These are phyloP conservation scores for Euleptes europaea DNA, from an alignment of 2,113 vertebrate genomes.

Conservation along the genomic window DNA sequence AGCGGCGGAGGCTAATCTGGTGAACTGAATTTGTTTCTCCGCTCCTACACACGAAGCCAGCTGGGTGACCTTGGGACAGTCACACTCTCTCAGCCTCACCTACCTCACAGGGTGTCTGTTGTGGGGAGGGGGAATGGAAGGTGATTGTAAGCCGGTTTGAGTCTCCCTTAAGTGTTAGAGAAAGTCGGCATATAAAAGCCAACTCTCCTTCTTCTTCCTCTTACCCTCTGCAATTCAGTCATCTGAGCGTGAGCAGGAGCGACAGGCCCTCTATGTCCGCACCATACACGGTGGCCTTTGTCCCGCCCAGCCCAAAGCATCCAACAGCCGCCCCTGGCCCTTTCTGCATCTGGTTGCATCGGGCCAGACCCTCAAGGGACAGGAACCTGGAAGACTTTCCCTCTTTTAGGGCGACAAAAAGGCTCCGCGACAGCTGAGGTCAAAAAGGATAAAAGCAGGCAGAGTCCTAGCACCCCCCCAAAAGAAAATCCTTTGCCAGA, in stretches of 20 bases:
- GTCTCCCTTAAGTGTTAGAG: too few relatives aligned
- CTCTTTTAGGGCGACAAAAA: background rate
- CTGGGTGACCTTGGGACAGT: too few relatives aligned
- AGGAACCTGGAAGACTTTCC: background rate
- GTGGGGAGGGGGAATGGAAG: too few relatives aligned
- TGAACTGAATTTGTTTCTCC: too few relatives aligned
- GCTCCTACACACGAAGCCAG: too few relatives aligned
- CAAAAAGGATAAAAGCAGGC: background rate
- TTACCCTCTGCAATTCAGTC: background rate
- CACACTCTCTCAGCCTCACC: too few relatives aligned
- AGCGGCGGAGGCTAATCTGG: too few relatives aligned
- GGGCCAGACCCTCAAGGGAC: background rate
- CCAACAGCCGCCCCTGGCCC: background rate
- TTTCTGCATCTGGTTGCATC: background rate
- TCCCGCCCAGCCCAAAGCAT: background rate
- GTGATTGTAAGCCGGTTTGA: too few relatives aligned
- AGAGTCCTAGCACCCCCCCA: background rate
- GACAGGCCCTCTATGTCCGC: background rate
- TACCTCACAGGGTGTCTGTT: too few relatives aligned
- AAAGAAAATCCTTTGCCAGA: background rate
- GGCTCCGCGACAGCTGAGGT: background rate
- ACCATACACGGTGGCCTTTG: background rate
- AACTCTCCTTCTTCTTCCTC: too few relatives aligned
- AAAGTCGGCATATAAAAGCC: too few relatives aligned
- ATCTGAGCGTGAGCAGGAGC: constrained; percentile 7